phyloP scores from a whole-genome alignment of 2,888 invertebrate species.

The Ceriagrion tenellum region DNA sequence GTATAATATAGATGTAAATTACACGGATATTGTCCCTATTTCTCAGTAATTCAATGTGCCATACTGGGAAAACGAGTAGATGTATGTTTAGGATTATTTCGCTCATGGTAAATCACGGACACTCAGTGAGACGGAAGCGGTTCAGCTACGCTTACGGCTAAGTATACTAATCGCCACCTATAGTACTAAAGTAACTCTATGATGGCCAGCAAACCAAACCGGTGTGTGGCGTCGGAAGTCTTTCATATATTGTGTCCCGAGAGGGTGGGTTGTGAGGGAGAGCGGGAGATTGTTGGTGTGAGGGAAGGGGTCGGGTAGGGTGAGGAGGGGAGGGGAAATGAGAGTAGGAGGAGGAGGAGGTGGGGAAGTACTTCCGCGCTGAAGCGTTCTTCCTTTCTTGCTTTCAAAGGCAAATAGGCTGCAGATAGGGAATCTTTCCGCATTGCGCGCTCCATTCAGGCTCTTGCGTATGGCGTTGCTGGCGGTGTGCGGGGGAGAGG shows the following conservation, averaged over 20 bases:
- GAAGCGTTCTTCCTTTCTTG: conserved; percentile 50
- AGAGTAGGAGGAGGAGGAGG: neutral
- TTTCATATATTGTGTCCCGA: neutral
- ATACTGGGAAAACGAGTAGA: too few species aligned
- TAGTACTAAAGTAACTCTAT: too few species aligned
- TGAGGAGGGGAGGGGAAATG: neutral
- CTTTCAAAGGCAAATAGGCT: conserved; percentile 64
- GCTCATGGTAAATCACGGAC: too few species aligned
- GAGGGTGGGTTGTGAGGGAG: neutral
- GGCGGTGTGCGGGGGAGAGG: neutral
- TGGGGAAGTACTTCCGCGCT: neutral
- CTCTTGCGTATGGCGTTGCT: conserved; percentile 7
- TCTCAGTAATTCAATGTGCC: too few species aligned
- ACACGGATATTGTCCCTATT: too few species aligned
- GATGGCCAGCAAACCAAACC: too few species aligned
- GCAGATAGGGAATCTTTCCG: conserved; percentile 53
- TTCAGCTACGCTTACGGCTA: too few species aligned
- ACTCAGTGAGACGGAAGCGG: too few species aligned
- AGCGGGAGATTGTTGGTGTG: neutral
- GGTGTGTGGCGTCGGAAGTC: neutral
- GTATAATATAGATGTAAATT: too few species aligned
- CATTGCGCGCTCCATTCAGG: conserved; percentile 54
- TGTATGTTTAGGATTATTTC: too few species aligned
- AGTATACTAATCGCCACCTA: too few species aligned
- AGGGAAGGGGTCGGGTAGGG: too few species aligned